These are phyloP conservation scores for Ichneumoninae sp. DNA, from an alignment of 2,888 invertebrate genomes.

Conservation along the genomic window DNA sequence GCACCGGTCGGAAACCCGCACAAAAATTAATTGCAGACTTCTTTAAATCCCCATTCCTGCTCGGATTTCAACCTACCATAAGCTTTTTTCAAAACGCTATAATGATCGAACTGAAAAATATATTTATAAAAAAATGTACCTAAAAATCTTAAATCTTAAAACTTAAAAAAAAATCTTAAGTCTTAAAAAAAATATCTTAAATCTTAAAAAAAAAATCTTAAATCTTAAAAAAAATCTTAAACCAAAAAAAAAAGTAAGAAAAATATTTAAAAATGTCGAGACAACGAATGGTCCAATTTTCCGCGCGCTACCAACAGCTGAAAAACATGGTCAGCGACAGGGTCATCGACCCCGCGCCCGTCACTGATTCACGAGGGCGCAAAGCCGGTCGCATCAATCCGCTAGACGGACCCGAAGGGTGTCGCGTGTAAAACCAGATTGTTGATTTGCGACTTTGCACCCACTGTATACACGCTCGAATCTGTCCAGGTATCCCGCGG, in stretches of 20 bases:
- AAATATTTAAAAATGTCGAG: not conserved
- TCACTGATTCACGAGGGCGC: constrained; percentile 47
- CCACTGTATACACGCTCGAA: not conserved
- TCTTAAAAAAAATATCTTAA: too few species aligned
- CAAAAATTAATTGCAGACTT: not conserved
- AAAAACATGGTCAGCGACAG: not conserved
- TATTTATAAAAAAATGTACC: not conserved
- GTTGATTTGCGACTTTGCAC: constrained; percentile 62
- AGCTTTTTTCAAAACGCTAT: too few species aligned
- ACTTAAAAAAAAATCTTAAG: too few species aligned
- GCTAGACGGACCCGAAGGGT: constrained; percentile 48
- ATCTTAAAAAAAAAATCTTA: too few species aligned
- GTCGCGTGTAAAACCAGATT: constrained; percentile 54
- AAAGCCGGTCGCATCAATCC: constrained; percentile 60
- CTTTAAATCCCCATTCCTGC: too few species aligned
- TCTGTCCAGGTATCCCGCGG: constrained; percentile 12
- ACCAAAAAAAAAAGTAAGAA: not conserved
- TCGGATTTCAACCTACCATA: not conserved
- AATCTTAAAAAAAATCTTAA: too few species aligned
- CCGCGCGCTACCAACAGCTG: not conserved
- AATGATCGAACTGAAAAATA: too few species aligned
- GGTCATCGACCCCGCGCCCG: not conserved
- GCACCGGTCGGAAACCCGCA: not conserved
- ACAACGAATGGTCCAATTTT: not conserved
- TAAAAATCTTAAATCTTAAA: not conserved